Conservation (phyloP, 2,113 vertebrate genomes). For the Xenopus tropicalis region DNA sequence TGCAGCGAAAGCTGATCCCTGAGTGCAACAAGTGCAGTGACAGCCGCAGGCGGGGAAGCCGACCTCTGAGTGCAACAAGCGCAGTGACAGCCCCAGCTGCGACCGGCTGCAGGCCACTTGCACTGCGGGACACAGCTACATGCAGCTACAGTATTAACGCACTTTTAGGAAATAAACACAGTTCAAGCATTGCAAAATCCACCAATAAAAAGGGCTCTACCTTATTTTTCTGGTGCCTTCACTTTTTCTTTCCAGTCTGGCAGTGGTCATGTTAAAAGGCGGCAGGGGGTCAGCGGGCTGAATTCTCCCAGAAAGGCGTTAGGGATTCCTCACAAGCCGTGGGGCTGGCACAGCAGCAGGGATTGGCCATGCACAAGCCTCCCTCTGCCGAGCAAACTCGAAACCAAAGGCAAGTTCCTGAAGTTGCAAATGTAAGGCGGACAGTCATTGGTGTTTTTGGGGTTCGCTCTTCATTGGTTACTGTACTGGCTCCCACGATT, state of each 20-base stretch:
- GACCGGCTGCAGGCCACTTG: too few species aligned
- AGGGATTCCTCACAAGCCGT: neutral
- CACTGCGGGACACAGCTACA: too few species aligned
- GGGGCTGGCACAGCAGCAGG: neutral
- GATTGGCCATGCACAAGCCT: slow-evolving; percentile 21
- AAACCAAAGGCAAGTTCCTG: slow-evolving; percentile 41
- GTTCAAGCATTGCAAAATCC: too few species aligned
- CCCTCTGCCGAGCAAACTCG: slow-evolving; percentile 33
- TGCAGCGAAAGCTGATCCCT: too few species aligned
- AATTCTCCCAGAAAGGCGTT: neutral
- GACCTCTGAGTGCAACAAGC: too few species aligned
- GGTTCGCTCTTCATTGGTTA: slow-evolving; percentile 21
- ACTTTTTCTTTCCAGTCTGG: neutral
- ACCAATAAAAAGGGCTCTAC: neutral
- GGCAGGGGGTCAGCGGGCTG: neutral
- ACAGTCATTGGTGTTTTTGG: slow-evolving; percentile 9
- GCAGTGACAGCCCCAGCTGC: too few species aligned
- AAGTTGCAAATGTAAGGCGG: slow-evolving; percentile 15
- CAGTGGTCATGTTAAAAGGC: neutral
- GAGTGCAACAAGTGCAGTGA: too few species aligned
- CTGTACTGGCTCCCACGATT: slow-evolving; percentile 24
- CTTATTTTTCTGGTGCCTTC: neutral
- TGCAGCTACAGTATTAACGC: too few species aligned
- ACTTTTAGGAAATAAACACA: too few species aligned
- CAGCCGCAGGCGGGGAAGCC: too few species aligned